Base-by-base conservation (phyloP, 2,888 invertebrate genomes). In the Muscina levida region DNA sequence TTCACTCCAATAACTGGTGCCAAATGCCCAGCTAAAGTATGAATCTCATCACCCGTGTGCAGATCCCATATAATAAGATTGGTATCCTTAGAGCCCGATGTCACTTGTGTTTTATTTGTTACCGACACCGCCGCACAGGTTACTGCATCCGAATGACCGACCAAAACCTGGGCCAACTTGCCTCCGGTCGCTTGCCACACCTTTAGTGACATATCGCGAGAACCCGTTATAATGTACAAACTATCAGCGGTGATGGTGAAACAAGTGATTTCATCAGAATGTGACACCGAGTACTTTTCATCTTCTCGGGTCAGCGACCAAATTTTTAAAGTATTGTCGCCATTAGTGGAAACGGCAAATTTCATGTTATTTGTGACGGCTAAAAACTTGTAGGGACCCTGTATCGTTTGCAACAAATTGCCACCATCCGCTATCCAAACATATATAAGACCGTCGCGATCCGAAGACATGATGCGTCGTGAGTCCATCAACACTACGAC, bases 101-200 rank as follows among this genome's bases (percentile, higher is more conserved):
- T 95, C 0, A 96, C 94, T 85, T 96, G 94, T 1, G 95, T 94
- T 86, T 96, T 96, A 88, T 97, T 96, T 1, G 94, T 93, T 79
- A 95, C 94, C 0, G 96, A 94, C 0, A 97, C 95, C 0, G 96
- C 96, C 0, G 96, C 96, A 87, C 97, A 97, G 0, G 95, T 96
- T 0, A 98, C 97, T 51, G 95, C 94, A 87, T 95, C 96, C 0
- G 95, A 95, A 88, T 98, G 97, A 0, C 97, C 97, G 0, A 97
- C 97, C 15, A 98, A 91, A 0, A 97, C 97, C 93, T 97, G 97
- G 0, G 97, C 97, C 24, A 98, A 90, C 91, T 97, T 97, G 6
- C 97, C 97, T 11, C 96, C 96, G 51, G 94, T 93, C 1, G 96
- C 92, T 88, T 97, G 96, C 97, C 97, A 98, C 5, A 98, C 96